Percentiles rank a stretch among this genome's conserved stretches.
These are phyloP conservation scores for Bombus sibiricus DNA, from an alignment of 1,140 invertebrate genomes.

Conservation along the genomic window DNA sequence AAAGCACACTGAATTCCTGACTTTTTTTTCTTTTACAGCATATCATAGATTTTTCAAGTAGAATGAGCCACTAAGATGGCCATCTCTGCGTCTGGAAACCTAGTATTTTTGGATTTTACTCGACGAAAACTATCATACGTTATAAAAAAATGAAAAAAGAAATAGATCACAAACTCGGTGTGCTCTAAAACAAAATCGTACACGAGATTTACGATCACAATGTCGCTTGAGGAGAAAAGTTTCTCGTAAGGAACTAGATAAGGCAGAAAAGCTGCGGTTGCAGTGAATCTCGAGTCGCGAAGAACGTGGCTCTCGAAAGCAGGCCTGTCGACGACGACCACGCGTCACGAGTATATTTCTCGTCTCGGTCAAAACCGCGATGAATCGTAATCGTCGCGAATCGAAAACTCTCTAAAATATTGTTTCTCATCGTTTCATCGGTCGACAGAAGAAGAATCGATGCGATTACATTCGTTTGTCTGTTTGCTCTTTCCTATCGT, in stretches of 20 bases:
- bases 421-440: not conserved
- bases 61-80: too few species aligned
- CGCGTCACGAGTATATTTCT: conserved; percentile 24
- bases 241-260: not conserved
- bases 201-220: conserved; percentile 21
- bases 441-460: conserved; percentile 32
- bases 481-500: conserved; percentile 28
- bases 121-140: too few species aligned
- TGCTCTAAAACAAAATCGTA: not conserved
- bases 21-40: not conserved
- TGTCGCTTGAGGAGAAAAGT: conserved; percentile 5
- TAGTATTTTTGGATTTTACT: too few species aligned
- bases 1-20: not conserved
- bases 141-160: not conserved
- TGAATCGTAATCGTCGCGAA: not conserved
- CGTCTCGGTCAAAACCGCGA: conserved; percentile 13
- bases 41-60: too few species aligned
- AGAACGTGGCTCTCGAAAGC: conserved; percentile 28
- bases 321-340: conserved; percentile 64
- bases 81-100: too few species aligned
- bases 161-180: not conserved
- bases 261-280: conserved; percentile 40
- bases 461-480: conserved; percentile 42
- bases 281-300: conserved; percentile 4
- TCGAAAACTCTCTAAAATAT: not conserved